phyloP scores from a whole-genome alignment of 2,888 invertebrate genomes.

The Eupithecia exiguata region DNA sequence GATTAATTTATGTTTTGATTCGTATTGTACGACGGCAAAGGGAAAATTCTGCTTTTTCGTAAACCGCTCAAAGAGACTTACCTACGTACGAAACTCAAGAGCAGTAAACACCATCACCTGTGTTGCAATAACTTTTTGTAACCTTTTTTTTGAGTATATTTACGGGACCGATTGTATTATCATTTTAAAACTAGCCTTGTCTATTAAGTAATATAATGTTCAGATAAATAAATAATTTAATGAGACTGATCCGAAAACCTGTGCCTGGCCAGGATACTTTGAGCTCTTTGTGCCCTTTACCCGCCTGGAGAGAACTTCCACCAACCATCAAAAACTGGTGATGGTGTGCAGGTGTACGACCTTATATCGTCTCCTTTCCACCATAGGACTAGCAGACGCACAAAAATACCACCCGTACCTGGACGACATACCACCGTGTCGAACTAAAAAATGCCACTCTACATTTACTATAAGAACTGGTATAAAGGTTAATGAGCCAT shows the following conservation, averaged over 20 bases:
- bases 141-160: too few relatives aligned
- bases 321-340: not conserved
- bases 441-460: too few relatives aligned
- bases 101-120: not conserved
- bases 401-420: not conserved
- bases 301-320: not conserved
- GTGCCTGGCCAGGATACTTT: not conserved
- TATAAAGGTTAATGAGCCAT: too few relatives aligned
- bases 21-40: slow-evolving; percentile 24
- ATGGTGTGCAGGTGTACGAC: not conserved
- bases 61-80: not conserved
- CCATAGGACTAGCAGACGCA: not conserved
- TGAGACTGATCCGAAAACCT: too few relatives aligned
- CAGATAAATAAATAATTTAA: too few relatives aligned
- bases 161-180: too few relatives aligned
- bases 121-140: not conserved
- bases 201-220: too few relatives aligned
- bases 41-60: not conserved
- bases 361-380: not conserved
- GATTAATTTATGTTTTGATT: slow-evolving; percentile 63
- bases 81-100: not conserved
- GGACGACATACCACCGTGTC: not conserved
- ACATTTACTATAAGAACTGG: too few relatives aligned
- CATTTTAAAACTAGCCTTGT: too few relatives aligned
- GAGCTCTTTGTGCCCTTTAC: not conserved